Conservation (phyloP, 2,888 invertebrate genomes). For the Drosophila glabriapex region DNA sequence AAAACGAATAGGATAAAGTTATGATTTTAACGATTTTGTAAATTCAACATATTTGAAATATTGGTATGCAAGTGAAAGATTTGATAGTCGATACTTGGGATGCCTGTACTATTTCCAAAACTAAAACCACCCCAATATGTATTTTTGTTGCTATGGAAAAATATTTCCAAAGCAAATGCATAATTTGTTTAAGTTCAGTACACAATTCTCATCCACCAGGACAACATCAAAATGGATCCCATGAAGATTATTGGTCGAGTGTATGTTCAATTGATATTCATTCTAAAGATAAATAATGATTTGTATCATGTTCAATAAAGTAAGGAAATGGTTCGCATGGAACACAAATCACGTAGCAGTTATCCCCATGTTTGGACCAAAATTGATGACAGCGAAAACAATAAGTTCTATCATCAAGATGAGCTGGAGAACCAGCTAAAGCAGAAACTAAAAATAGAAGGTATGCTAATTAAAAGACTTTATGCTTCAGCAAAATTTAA, state of each 20-base stretch:
- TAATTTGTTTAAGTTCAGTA: neutral
- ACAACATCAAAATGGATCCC: constrained; percentile 42
- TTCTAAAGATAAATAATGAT: neutral
- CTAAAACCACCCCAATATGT: neutral
- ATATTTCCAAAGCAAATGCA: neutral
- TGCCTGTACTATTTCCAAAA: neutral
- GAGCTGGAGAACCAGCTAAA: constrained; percentile 70
- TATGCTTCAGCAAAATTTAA: neutral
- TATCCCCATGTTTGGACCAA: constrained; percentile 80
- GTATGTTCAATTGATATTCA: constrained; percentile 15
- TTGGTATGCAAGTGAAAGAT: neutral
- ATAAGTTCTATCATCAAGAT: constrained; percentile 82
- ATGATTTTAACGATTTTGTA: neutral
- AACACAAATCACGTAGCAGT: constrained; percentile 79
- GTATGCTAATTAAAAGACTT: constrained; percentile 1
- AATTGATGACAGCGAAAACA: constrained; percentile 64
- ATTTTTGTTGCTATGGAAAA: constrained; percentile 19
- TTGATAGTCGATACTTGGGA: neutral
- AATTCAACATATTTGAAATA: neutral
- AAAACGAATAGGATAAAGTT: neutral
- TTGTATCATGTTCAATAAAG: constrained; percentile 81
- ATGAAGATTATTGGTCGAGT: constrained; percentile 48
- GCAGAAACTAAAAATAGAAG: constrained; percentile 50
- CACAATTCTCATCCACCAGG: neutral
- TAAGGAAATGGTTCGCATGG: constrained; percentile 82